Base-by-base conservation (phyloP, 1,140 invertebrate species). In the Caenorhabditis brenneri region DNA sequence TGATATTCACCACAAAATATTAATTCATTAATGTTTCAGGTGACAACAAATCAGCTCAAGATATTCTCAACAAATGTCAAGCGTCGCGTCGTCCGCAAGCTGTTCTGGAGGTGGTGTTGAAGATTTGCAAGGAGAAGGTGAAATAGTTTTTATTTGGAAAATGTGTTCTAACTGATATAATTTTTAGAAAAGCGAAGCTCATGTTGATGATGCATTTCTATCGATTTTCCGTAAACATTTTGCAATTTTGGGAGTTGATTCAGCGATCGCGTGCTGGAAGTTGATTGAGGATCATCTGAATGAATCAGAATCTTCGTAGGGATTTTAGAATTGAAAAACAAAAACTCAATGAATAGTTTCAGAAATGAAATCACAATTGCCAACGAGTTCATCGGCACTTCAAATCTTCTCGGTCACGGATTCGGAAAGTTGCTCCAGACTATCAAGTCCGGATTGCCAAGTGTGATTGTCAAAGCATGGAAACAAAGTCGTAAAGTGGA, bases 31-130 rank as follows among this genome's bases (percentile, higher is more conserved):
- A 0, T 42, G 16, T 46, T 74, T 46, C 36, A 42, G 65, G 65
- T 46, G 65, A 74, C 22, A 42, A 74, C 65, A 74, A 74, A n/a
- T 39, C 65, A 22, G 65, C 65, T 39, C 33, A 74, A 74, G 65
- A 74, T 46, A n/a, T 74, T 22, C 65, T 74, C 0, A 42, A 74
- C n/a, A 74, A 42, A 46, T 24, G 42, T 74, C 65, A 74, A 42
- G 65, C 65, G 7, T 33, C 36, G 9, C 65, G 65, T 12, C 65
- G 65, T 7, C 65, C 65, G 5, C 65, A 74, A 39, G n/a, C 33
- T n/a, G 10, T 74, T 42, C n/a, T 74, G 22, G 33, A 42, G 15
- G 36, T n/a, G 0, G 24, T 36, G 7, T 24, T 74, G 36, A 74
- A 42, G 22, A 42, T 74, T 24, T 74, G 65, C n/a, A 74, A 42